Evolutionary conservation across 1,140 invertebrate genomes (phyloP).

Genomic region (Hetaerina americana): DNA sequence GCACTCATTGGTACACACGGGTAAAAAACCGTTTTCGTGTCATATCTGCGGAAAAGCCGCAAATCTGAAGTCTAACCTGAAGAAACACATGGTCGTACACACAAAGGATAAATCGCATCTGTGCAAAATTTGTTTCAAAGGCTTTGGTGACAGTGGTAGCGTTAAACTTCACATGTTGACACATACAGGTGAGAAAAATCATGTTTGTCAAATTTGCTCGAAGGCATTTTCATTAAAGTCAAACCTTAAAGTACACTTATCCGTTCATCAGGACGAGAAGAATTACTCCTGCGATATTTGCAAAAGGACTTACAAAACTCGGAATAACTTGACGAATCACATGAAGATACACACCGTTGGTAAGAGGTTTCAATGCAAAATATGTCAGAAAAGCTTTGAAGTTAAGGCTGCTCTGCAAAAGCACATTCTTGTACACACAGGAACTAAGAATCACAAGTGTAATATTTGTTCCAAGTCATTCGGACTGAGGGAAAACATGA

Average conservation of each 20-base stretch:
- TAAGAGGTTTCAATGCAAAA: conserved; percentile 20
- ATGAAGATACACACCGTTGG: conserved; percentile 16
- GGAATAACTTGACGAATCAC: conserved; percentile 18
- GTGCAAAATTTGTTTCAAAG: not conserved
- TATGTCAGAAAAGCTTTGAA: conserved; percentile 34
- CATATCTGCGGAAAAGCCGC: not conserved
- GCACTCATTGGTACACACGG: not conserved
- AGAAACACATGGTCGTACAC: conserved; percentile 42
- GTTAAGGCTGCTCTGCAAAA: conserved; percentile 41
- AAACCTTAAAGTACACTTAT: conserved; percentile 25
- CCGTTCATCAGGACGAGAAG: conserved; percentile 25
- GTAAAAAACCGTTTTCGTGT: not conserved
- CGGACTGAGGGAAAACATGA: too few relatives aligned
- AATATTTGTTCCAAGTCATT: not conserved
- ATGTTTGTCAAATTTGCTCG: conserved; percentile 35
- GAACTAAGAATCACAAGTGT: conserved; percentile 33
- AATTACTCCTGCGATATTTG: conserved; percentile 38
- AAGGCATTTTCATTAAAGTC: conserved; percentile 32
- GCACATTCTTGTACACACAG: conserved; percentile 45
- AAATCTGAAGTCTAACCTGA: conserved; percentile 16
- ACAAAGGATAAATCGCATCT: conserved; percentile 39
- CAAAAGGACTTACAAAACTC: conserved; percentile 31
- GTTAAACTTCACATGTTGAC: conserved; percentile 31
- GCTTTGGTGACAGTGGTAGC: too few relatives aligned
- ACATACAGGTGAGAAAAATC: conserved; percentile 34